Evolutionary conservation across 2,113 vertebrate species (phyloP).

Genomic region (Silurus glanis): DNA sequence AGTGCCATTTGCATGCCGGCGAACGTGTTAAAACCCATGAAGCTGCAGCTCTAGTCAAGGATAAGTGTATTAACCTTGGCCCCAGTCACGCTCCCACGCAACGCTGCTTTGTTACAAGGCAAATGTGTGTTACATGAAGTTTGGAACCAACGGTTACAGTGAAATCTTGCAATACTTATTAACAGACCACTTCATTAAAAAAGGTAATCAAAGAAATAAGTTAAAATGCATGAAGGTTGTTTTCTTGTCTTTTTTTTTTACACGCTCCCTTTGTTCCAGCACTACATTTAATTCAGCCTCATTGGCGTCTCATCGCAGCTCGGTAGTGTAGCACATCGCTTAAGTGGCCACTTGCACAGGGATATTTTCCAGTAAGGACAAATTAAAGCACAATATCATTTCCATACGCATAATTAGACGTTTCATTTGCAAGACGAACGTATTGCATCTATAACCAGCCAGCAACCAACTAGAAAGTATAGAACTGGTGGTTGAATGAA

Average conservation of each 20-base stretch:
- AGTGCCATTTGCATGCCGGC: neutral
- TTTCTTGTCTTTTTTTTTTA: neutral
- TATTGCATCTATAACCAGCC: neutral
- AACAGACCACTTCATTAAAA: neutral
- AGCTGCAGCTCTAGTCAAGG: slow-evolving; percentile 26
- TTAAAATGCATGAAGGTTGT: neutral
- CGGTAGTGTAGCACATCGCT: neutral
- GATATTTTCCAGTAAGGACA: neutral
- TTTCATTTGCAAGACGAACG: neutral
- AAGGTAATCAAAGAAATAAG: neutral
- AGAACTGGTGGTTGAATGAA: too few species aligned
- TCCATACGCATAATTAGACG: neutral
- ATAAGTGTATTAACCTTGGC: neutral
- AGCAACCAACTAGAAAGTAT: neutral
- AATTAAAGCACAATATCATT: neutral
- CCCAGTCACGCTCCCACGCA: neutral
- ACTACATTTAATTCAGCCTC: neutral
- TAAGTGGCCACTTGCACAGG: neutral
- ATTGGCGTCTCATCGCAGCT: neutral
- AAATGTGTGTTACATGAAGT: neutral
- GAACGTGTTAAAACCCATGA: slow-evolving; percentile 33
- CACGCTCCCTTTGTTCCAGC: neutral
- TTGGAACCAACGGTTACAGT: neutral
- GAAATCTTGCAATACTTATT: slow-evolving; percentile 23
- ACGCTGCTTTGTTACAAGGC: neutral